These are phyloP conservation scores for Isaurus tuberculatus DNA, from an alignment of 92 coral and sea anemone genomes.

Conservation along the genomic window DNA sequence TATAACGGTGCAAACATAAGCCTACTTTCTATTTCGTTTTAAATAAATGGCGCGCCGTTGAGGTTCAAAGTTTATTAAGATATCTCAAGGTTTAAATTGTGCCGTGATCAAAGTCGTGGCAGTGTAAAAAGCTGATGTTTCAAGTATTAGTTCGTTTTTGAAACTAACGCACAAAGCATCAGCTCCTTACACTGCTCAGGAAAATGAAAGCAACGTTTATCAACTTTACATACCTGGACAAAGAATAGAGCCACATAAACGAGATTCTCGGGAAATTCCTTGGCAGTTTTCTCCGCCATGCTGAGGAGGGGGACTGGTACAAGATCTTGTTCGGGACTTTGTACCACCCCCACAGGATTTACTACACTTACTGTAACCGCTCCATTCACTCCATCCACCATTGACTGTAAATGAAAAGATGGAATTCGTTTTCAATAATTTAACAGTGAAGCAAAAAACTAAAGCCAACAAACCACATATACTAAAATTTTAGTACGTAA, in stretches of 20 bases:
- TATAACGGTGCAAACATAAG: too few species aligned
- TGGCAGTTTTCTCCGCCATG: background rate
- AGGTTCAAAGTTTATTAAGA: too few species aligned
- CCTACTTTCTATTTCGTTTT: too few species aligned
- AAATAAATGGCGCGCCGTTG: too few species aligned
- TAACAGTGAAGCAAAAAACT: too few species aligned
- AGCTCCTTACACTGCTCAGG: too few species aligned
- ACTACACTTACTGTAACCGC: conserved; percentile 23
- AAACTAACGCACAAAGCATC: too few species aligned
- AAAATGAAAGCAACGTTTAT: conserved; percentile 1
- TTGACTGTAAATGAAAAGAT: background rate
- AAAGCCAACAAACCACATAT: too few species aligned
- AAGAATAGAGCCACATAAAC: background rate
- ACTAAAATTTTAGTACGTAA: too few species aligned
- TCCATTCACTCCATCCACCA: conserved; percentile 47
- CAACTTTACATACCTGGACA: background rate
- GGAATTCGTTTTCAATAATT: background rate
- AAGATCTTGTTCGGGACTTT: conserved; percentile 16
- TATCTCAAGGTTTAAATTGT: too few species aligned
- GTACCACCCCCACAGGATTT: conserved; percentile 48
- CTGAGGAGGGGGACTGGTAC: conserved; percentile 26
- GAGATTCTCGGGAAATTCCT: background rate
- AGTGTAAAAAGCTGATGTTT: too few species aligned
- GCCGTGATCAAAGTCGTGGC: too few species aligned
- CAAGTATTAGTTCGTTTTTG: background rate